Percentiles rank a stretch among this genome's conserved stretches.
Evolutionary conservation across 2,113 vertebrate species (phyloP).

Genomic region (Percina caprodes): DNA sequence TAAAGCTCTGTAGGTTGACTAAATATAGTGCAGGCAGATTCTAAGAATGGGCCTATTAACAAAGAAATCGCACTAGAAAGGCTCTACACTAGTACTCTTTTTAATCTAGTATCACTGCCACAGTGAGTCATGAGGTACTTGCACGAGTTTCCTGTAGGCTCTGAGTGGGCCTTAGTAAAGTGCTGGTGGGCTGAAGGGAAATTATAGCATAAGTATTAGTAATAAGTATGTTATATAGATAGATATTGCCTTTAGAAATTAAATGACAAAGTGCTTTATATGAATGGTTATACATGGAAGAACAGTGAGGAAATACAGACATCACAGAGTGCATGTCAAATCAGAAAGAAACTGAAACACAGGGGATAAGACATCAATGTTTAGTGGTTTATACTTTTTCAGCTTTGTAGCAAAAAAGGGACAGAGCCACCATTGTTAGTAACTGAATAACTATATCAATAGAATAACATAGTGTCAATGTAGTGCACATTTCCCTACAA

Average conservation of each 20-base stretch:
- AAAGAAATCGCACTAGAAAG: conserved; percentile 26
- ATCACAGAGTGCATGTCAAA: background rate
- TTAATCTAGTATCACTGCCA: conserved; percentile 38
- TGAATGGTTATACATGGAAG: background rate
- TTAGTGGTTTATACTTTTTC: background rate
- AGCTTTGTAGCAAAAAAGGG: background rate
- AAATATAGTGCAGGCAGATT: conserved; percentile 39
- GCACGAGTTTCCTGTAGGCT: conserved; percentile 60
- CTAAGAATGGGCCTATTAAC: conserved; percentile 22
- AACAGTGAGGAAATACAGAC: background rate
- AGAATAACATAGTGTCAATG: background rate
- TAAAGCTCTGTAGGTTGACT: conserved; percentile 20
- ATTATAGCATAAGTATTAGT: conserved; percentile 26
- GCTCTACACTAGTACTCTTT: conserved; percentile 18
- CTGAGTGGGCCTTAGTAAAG: conserved; percentile 31
- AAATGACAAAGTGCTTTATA: background rate
- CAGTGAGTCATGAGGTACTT: conserved; percentile 68
- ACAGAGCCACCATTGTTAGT: background rate
- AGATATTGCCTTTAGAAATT: background rate
- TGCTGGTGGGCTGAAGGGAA: conserved; percentile 45
- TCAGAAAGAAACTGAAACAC: background rate
- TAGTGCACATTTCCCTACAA: background rate
- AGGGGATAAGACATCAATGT: background rate
- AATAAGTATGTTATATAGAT: conserved; percentile 1
- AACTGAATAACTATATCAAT: background rate